Conservation (phyloP, 2,888 invertebrate species). For the Emesis castigata region DNA sequence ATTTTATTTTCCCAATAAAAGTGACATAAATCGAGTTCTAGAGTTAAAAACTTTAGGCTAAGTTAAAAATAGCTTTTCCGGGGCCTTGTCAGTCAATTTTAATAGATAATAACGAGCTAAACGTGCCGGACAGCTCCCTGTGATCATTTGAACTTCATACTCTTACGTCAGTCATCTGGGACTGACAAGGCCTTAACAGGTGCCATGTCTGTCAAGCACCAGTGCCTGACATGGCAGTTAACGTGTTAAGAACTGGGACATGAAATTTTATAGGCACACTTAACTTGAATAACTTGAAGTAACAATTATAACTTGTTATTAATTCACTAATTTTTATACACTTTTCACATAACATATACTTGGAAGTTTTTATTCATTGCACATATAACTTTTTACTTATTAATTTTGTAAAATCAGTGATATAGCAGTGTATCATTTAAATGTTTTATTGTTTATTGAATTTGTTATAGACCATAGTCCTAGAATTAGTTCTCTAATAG, state of each 20-base stretch:
- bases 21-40: constrained; percentile 25
- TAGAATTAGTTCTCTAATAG: no score
- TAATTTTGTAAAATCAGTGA: no score
- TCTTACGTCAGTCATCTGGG: constrained; percentile 50
- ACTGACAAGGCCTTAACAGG: constrained; percentile 48
- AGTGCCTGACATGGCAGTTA: constrained; percentile 37
- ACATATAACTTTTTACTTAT: no score
- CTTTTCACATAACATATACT: no score
- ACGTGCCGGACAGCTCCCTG: constrained; percentile 40
- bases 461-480: no score
- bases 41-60: constrained; percentile 27
- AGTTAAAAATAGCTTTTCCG: constrained; percentile 31
- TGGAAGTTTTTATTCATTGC: no score
- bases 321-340: no score
- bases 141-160: constrained; percentile 38
- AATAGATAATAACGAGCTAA: constrained; percentile 47
- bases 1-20: constrained; percentile 30
- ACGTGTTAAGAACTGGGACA: not conserved
- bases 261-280: no score
- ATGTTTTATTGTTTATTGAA: no score
- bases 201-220: constrained; percentile 48
- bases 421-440: no score
- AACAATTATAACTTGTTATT: no score
- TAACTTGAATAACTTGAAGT: no score
- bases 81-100: constrained; percentile 49